Evolutionary conservation across 1,140 invertebrate species (phyloP).

Genomic region (Rhynchophorus ferrugineus): DNA sequence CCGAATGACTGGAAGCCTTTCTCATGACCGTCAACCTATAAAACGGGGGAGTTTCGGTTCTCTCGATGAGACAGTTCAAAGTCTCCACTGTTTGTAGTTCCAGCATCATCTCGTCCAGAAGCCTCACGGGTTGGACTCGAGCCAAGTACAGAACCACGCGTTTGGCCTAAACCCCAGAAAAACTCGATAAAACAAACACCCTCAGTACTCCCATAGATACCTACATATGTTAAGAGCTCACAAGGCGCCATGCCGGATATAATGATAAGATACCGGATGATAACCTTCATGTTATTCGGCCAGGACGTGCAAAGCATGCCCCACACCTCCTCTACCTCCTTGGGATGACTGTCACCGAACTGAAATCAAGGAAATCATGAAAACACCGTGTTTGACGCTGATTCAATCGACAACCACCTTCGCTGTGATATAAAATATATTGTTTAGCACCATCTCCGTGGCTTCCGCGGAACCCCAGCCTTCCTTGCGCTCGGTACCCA

Average conservation of each 20-base stretch:
- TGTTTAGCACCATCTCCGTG: slow-evolving; percentile 99
- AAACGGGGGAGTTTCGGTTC: slow-evolving; percentile 95
- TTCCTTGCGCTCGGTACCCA: slow-evolving; percentile 64
- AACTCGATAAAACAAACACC: too few relatives aligned
- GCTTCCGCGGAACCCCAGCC: slow-evolving; percentile 96
- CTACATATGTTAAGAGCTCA: slow-evolving; percentile 83
- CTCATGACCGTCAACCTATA: slow-evolving; percentile 86
- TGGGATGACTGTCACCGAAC: slow-evolving; percentile 92
- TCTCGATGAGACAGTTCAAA: slow-evolving; percentile 86
- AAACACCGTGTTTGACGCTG: background rate
- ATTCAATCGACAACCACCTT: too few relatives aligned
- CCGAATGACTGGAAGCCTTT: slow-evolving; percentile 81
- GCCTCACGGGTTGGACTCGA: slow-evolving; percentile 76
- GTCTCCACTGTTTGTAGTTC: slow-evolving; percentile 96
- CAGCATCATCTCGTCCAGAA: slow-evolving; percentile 94
- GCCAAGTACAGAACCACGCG: slow-evolving; percentile 89
- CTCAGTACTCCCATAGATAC: too few relatives aligned
- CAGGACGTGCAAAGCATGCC: slow-evolving; percentile 89
- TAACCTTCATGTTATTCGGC: slow-evolving; percentile 95
- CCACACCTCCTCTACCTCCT: slow-evolving; percentile 94
- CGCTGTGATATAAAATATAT: slow-evolving; percentile 95
- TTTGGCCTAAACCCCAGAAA: slow-evolving; percentile 92
- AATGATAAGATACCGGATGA: slow-evolving; percentile 95
- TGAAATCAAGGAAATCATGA: slow-evolving; percentile 40
- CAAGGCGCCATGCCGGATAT: slow-evolving; percentile 91